Conservation (phyloP, 1,140 invertebrate genomes). For the Agrypnia vestita region DNA sequence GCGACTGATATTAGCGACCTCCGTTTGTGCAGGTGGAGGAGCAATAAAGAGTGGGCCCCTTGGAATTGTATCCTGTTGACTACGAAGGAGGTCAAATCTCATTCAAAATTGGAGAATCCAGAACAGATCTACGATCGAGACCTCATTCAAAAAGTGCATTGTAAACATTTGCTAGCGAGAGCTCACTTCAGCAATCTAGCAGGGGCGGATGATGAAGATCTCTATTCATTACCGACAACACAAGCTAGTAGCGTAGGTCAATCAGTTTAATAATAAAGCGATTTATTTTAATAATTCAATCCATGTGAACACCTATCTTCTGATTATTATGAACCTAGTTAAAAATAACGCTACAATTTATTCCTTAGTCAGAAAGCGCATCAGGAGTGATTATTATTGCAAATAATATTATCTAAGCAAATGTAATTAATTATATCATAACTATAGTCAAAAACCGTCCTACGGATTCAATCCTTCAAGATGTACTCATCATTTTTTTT, state of each 20-base stretch:
- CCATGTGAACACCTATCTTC: too few species aligned
- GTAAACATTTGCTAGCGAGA: constrained; percentile 69
- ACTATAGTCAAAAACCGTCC: too few species aligned
- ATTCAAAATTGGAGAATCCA: constrained; percentile 72
- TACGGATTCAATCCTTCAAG: too few species aligned
- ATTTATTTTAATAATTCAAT: too few species aligned
- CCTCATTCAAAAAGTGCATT: constrained; percentile 68
- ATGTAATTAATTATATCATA: too few species aligned
- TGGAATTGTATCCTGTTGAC: constrained; percentile 84
- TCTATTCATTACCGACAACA: constrained; percentile 72
- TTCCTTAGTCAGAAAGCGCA: too few species aligned
- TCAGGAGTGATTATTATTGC: too few species aligned
- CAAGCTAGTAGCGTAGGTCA: constrained; percentile 8
- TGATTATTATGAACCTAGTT: too few species aligned
- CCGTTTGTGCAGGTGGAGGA: constrained; percentile 75
- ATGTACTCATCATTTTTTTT: too few species aligned
- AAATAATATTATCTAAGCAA: too few species aligned
- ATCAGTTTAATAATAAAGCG: not conserved
- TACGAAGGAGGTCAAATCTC: constrained; percentile 76
- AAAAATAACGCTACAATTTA: too few species aligned
- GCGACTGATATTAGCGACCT: constrained; percentile 74
- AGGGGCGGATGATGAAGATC: constrained; percentile 57
- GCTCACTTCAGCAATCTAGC: constrained; percentile 69
- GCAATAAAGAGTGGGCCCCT: constrained; percentile 77
- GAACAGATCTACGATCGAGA: constrained; percentile 74